These are phyloP conservation scores for Xiphophorus maculatus DNA, from an alignment of 2,113 vertebrate genomes.

Conservation along the genomic window DNA sequence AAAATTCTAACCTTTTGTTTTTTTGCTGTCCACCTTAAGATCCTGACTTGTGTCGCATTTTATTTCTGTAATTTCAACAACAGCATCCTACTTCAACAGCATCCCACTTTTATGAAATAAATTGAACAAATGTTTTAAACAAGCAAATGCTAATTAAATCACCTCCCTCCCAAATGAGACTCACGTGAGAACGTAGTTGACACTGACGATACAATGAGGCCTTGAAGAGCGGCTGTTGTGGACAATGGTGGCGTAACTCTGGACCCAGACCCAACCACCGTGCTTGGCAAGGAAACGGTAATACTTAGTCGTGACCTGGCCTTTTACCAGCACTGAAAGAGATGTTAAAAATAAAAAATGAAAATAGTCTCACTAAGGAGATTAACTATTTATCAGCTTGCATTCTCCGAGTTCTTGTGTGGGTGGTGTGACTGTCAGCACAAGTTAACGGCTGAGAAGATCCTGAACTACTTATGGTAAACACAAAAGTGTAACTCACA, in stretches of 20 bases:
- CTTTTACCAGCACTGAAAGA: slow-evolving; percentile 93
- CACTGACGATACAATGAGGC: slow-evolving; percentile 98
- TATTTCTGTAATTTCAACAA: not conserved
- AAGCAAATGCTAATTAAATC: not conserved
- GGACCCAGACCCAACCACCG: slow-evolving; percentile 98
- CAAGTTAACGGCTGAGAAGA: slow-evolving; percentile 10
- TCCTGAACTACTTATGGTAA: slow-evolving; percentile 25
- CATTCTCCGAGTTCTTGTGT: slow-evolving; percentile 5
- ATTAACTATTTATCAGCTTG: slow-evolving; percentile 21
- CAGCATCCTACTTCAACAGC: not conserved
- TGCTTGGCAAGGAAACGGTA: slow-evolving; percentile 97
- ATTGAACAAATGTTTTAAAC: not conserved
- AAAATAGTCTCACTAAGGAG: slow-evolving; percentile 26
- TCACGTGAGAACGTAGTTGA: slow-evolving; percentile 99
- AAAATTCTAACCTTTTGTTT: slow-evolving; percentile 36
- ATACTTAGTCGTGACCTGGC: slow-evolving; percentile 98
- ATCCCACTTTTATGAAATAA: not conserved
- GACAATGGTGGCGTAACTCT: slow-evolving; percentile 97
- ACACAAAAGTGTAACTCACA: slow-evolving; percentile 82
- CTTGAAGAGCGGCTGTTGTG: slow-evolving; percentile 98
- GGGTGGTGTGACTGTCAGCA: slow-evolving; percentile 25
- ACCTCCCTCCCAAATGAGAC: slow-evolving; percentile 54
- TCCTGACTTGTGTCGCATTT: slow-evolving; percentile 1
- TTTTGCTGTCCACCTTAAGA: not conserved
- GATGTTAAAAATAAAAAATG: slow-evolving; percentile 29